A percentile compares a stretch with the other conserved stretches of the same genome.
Conservation (phyloP, 2,113 vertebrate genomes). For the Trochalopteron elliotii region DNA sequence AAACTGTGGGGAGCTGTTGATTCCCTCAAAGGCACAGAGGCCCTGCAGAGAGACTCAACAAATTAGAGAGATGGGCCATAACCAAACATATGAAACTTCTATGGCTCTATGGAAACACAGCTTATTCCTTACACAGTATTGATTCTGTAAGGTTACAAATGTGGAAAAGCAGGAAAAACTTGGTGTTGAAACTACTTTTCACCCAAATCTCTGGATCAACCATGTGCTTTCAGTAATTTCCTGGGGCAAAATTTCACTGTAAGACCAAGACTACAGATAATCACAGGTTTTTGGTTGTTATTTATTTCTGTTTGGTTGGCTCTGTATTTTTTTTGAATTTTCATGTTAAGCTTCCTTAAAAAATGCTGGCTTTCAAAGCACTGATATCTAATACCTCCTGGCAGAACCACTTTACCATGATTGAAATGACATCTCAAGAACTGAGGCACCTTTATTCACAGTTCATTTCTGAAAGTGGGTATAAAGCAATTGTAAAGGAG, state of each 20-base stretch:
- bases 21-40: accelerated
- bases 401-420: neutral
- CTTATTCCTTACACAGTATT: neutral
- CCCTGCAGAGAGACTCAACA: neutral
- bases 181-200: neutral
- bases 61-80: neutral
- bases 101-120: neutral
- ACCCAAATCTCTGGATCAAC: neutral
- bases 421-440: constrained; percentile 22
- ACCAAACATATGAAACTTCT: neutral
- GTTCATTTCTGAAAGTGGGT: neutral
- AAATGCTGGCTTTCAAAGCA: constrained; percentile 8
- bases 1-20: neutral
- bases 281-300: neutral
- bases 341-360: neutral
- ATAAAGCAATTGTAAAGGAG: neutral
- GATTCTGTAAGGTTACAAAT: neutral
- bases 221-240: neutral
- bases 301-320: neutral
- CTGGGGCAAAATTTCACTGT: neutral
- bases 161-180: neutral
- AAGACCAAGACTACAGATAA: neutral
- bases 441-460: constrained; percentile 13
- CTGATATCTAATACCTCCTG: neutral
- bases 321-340: neutral